Conservation (phyloP, 2,888 invertebrate genomes). For the Agrilus cyanescens region DNA sequence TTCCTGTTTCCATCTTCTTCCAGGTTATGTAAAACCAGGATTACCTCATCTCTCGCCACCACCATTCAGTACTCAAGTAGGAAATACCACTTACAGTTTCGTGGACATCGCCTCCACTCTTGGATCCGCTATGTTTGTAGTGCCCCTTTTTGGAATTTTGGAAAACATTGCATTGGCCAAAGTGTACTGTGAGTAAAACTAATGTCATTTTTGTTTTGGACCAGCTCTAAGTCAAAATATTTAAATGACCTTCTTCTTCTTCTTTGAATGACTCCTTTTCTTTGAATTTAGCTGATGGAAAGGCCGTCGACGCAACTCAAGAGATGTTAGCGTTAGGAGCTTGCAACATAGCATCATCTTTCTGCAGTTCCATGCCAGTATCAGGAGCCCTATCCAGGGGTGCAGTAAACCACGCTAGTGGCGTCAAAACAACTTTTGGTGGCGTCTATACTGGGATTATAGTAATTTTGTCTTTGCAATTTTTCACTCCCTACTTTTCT, state of each 20-base stretch:
- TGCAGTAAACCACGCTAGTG: conserved; percentile 60
- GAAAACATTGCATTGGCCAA: conserved; percentile 63
- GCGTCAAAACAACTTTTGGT: conserved; percentile 55
- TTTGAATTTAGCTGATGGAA: conserved; percentile 39
- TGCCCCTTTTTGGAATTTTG: conserved; percentile 54
- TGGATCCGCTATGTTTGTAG: conserved; percentile 52
- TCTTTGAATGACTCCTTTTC: conserved; percentile 1
- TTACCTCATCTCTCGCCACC: conserved; percentile 52
- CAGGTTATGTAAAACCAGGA: conserved; percentile 59
- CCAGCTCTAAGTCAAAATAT: neutral
- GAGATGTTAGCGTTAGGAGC: conserved; percentile 56
- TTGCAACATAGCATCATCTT: conserved; percentile 54
- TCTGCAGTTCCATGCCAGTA: conserved; percentile 57
- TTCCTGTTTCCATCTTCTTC: neutral
- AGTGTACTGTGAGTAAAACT: conserved; percentile 41
- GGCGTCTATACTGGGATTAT: conserved; percentile 50
- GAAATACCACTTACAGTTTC: conserved; percentile 43
- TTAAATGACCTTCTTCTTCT: conserved; percentile 1
- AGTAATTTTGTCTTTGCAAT: conserved; percentile 41
- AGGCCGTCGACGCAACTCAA: conserved; percentile 54
- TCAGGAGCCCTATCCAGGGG: conserved; percentile 50
- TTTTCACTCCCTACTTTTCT: conserved; percentile 54
- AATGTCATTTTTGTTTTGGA: neutral
- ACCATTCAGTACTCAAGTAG: conserved; percentile 51
- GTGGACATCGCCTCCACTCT: conserved; percentile 46